A percentile compares a stretch with the other conserved stretches of the same genome.
These are phyloP conservation scores for Ruditapes philippinarum DNA, from an alignment of 1,140 invertebrate genomes.

Conservation along the genomic window DNA sequence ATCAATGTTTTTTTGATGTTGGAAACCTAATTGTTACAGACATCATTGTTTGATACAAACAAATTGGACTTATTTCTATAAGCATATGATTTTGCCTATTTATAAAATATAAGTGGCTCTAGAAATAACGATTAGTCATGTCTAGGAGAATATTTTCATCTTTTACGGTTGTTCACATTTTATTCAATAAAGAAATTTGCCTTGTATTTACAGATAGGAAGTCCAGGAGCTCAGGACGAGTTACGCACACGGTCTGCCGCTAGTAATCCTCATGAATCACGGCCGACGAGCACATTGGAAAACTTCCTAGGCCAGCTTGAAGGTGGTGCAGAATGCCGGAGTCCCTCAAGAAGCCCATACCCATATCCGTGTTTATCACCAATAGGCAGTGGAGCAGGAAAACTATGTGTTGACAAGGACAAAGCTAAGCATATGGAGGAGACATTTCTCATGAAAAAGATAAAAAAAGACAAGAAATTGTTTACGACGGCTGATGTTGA, in stretches of 20 bases:
- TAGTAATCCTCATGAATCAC: background rate
- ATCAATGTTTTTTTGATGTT: no score
- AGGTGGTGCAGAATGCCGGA: background rate
- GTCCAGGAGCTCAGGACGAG: background rate
- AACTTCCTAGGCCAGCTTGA: conserved; percentile 34
- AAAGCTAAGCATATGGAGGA: conserved; percentile 24
- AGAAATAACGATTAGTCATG: no score
- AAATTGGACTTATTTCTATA: no score
- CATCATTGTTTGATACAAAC: no score
- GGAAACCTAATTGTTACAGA: no score
- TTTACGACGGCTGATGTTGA: conserved; percentile 49
- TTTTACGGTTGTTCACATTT: no score
- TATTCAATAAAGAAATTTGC: no score
- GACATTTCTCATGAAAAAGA: conserved; percentile 27
- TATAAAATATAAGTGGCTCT: no score
- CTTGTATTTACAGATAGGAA: background rate
- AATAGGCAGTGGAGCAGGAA: conserved; percentile 16
- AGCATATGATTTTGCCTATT: no score
- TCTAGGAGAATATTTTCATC: no score
- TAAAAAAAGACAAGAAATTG: conserved; percentile 51
- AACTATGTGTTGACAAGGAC: conserved; percentile 41
- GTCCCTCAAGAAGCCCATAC: conserved; percentile 23
- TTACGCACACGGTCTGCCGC: conserved; percentile 1
- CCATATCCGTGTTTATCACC: conserved; percentile 44
- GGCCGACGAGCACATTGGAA: conserved; percentile 27